Percentiles rank a stretch among this genome's conserved stretches.
Conservation (phyloP, 2,113 vertebrate genomes). For the Nothobranchius kuhntae region DNA sequence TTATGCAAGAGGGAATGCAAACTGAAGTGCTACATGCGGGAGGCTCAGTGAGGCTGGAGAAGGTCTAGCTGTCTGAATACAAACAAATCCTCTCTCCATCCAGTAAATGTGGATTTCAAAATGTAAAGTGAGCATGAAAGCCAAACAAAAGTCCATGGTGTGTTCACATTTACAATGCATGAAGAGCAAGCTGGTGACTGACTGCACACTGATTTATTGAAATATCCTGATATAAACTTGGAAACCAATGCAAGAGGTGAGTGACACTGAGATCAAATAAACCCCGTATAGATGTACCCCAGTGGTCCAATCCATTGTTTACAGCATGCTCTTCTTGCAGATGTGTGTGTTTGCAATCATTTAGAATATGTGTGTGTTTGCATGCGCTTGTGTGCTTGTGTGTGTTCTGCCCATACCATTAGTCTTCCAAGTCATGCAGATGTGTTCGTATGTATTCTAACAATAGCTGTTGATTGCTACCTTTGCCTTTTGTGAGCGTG, state of each 20-base stretch:
- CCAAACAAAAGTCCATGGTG: slow-evolving; percentile 15
- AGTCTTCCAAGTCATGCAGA: slow-evolving; percentile 1
- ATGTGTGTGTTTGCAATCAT: neutral
- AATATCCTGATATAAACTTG: too few relatives aligned
- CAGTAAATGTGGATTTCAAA: slow-evolving; percentile 22
- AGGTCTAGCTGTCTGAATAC: slow-evolving; percentile 35
- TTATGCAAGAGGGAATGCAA: slow-evolving; percentile 37
- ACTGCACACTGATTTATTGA: neutral
- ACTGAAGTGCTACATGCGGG: slow-evolving; percentile 19
- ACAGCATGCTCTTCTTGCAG: too few relatives aligned
- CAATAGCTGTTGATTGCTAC: slow-evolving; percentile 13
- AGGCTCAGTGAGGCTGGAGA: neutral
- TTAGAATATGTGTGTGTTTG: neutral
- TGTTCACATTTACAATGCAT: slow-evolving; percentile 16
- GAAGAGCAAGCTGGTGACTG: neutral
- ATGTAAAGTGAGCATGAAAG: slow-evolving; percentile 29
- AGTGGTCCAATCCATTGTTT: neutral
- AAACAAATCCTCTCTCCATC: slow-evolving; percentile 3
- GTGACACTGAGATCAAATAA: neutral
- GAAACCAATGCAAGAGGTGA: too few relatives aligned
- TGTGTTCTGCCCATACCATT: slow-evolving; percentile 24
- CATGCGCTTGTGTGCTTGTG: slow-evolving; percentile 6
- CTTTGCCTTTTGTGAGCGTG: slow-evolving; percentile 2
- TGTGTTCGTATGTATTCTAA: neutral
- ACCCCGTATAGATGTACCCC: neutral